Conservation (phyloP, 1,140 invertebrate genomes). For the Aphelenchoides fujianensis region DNA sequence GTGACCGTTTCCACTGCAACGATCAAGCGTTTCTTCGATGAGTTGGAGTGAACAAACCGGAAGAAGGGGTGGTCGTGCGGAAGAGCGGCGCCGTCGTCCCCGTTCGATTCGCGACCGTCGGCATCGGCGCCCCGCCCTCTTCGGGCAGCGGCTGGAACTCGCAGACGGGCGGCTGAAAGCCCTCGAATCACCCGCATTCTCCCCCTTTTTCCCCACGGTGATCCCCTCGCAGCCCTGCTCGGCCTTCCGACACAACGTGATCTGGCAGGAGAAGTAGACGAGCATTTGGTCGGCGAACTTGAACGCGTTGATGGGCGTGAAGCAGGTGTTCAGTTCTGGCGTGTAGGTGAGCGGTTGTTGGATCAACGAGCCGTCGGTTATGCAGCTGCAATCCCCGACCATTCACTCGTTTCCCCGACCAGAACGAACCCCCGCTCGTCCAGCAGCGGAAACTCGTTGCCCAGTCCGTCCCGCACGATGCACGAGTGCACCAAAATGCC, state of each 20-base stretch:
- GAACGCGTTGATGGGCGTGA: conserved; percentile 44
- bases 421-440: conserved; percentile 44
- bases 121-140: background rate
- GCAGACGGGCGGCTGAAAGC: conserved; percentile 17
- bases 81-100: background rate
- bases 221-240: conserved; percentile 53
- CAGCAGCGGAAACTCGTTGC: conserved; percentile 44
- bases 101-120: conserved; percentile 4
- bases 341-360: conserved; percentile 36
- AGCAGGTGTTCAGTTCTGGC: conserved; percentile 35
- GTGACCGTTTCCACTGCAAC: background rate
- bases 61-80: background rate
- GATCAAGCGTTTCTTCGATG: no score
- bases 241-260: conserved; percentile 42
- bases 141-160: background rate
- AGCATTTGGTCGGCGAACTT: conserved; percentile 57
- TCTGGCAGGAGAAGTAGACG: conserved; percentile 49
- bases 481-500: conserved; percentile 53
- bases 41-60: no score
- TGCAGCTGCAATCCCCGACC: conserved; percentile 36
- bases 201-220: conserved; percentile 29
- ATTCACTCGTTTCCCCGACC: background rate
- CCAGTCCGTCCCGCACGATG: conserved; percentile 45
- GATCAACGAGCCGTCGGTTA: conserved; percentile 40
- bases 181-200: background rate